phyloP scores from a whole-genome alignment of 2,113 vertebrate genomes.

The Podiceps cristatus region DNA sequence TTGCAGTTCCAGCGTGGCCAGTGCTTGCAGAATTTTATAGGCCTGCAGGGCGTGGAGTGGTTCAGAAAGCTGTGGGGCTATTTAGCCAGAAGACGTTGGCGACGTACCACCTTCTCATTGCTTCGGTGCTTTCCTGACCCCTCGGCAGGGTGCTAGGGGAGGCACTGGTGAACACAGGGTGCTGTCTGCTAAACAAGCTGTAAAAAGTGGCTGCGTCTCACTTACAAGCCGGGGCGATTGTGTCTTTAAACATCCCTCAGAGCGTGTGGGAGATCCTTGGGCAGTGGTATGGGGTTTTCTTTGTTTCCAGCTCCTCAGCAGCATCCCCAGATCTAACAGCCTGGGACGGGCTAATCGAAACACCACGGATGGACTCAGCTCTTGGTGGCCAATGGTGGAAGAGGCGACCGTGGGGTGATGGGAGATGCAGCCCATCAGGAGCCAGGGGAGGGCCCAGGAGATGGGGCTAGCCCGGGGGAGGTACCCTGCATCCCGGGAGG shows the following conservation, averaged over 20 bases:
- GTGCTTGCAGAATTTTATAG: neutral
- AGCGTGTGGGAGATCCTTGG: neutral
- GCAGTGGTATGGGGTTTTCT: neutral
- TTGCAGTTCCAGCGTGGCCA: neutral
- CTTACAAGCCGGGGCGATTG: neutral
- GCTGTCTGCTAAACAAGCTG: neutral
- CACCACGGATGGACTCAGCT: neutral
- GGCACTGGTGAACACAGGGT: neutral
- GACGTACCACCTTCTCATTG: neutral
- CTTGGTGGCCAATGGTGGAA: conserved; percentile 52
- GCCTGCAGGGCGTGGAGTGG: neutral
- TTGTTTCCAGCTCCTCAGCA: neutral
- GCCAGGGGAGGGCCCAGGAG: conserved; percentile 51
- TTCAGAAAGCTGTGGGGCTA: neutral
- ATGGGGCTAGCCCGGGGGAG: neutral
- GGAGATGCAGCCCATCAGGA: conserved; percentile 52
- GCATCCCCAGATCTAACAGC: neutral
- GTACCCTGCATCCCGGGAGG: neutral
- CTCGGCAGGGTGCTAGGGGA: neutral
- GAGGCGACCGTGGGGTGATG: conserved; percentile 38
- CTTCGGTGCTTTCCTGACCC: neutral
- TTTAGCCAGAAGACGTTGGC: neutral
- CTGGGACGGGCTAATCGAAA: neutral
- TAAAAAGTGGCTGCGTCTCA: neutral
- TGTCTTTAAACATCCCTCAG: neutral